Conservation (phyloP, 2,113 vertebrate species). For the Heptranchias perlo region DNA sequence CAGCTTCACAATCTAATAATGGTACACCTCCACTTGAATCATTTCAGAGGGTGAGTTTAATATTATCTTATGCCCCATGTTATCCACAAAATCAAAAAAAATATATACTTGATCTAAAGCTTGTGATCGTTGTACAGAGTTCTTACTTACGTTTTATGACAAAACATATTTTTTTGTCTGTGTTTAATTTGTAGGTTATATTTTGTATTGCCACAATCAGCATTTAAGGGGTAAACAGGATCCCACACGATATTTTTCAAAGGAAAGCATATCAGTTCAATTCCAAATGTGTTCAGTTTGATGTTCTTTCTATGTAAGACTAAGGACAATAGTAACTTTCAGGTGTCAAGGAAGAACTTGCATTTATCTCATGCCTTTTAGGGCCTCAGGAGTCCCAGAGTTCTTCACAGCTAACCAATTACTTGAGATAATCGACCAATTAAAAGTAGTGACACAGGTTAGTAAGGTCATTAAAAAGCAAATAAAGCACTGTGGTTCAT, state of each 20-base stretch:
- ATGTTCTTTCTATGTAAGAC: background rate
- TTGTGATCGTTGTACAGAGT: background rate
- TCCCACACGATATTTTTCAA: background rate
- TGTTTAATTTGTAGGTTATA: background rate
- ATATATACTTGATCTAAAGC: background rate
- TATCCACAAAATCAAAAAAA: background rate
- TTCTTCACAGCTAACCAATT: background rate
- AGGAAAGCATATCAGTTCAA: background rate
- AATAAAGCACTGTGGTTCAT: no score
- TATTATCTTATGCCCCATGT: background rate
- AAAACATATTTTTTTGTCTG: background rate
- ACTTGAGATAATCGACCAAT: background rate
- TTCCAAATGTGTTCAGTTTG: background rate
- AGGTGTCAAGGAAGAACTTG: background rate
- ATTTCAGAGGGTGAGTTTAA: background rate
- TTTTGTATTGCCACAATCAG: background rate
- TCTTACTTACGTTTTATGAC: background rate
- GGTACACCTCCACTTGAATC: background rate
- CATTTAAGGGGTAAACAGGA: background rate
- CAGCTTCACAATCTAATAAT: background rate
- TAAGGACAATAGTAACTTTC: background rate
- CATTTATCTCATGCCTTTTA: background rate
- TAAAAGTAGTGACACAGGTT: no score
- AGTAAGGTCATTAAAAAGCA: no score
- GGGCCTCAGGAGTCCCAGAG: background rate